Conservation (phyloP, 2,888 invertebrate species). For the Resseliella maxima region DNA sequence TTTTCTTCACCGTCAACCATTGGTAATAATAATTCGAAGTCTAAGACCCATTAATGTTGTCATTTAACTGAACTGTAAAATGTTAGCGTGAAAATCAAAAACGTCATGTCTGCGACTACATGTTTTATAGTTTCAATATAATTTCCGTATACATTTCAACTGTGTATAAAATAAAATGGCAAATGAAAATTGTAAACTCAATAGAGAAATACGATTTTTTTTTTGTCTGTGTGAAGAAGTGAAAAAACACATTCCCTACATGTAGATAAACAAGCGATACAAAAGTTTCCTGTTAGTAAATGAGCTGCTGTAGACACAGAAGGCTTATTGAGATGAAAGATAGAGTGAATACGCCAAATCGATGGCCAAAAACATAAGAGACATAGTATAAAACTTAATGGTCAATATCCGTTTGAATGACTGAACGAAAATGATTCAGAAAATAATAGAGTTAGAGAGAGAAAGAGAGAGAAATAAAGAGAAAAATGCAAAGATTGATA, state of each 20-base stretch:
- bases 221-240: too few relatives aligned
- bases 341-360: background rate
- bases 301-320: background rate
- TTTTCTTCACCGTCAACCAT: too few relatives aligned
- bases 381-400: background rate
- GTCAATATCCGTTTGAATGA: conserved; percentile 6
- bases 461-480: background rate
- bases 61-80: too few relatives aligned
- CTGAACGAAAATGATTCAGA: background rate
- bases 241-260: background rate
- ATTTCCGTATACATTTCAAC: too few relatives aligned
- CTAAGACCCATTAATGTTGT: too few relatives aligned
- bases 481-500: too few relatives aligned
- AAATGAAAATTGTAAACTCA: background rate
- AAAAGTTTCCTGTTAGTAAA: background rate
- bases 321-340: background rate
- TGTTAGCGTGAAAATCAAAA: too few relatives aligned
- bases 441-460: background rate
- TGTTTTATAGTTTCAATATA: too few relatives aligned
- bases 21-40: too few relatives aligned
- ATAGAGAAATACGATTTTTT: background rate
- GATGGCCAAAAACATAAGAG: background rate
- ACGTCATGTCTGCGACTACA: too few relatives aligned
- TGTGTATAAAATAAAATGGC: too few relatives aligned
- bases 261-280: background rate